Percentiles rank a stretch among this genome's conserved stretches.
Evolutionary conservation across 2,113 vertebrate species (phyloP).

Genomic region (Nipponia nippon): DNA sequence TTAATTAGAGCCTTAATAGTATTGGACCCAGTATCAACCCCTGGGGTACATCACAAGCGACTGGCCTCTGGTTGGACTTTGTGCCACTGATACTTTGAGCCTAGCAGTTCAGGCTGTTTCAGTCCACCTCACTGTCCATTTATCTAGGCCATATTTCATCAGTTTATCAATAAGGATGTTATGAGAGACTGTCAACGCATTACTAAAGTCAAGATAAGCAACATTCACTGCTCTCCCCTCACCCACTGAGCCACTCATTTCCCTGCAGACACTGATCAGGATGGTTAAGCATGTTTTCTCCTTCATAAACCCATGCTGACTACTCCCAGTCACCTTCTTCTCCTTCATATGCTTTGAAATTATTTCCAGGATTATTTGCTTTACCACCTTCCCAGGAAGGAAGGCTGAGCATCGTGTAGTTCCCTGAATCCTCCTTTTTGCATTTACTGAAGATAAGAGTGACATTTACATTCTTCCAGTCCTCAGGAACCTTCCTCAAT

Average conservation of each 20-base stretch:
- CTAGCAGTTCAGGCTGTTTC: not conserved
- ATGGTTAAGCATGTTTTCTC: not conserved
- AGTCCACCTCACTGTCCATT: not conserved
- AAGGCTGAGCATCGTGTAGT: not conserved
- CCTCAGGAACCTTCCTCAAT: not conserved
- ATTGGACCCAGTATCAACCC: not conserved
- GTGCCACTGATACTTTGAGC: not conserved
- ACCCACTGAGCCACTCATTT: not conserved
- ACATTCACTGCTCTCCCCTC: not conserved
- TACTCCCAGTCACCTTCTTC: not conserved
- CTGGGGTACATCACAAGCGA: not conserved
- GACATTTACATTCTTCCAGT: not conserved
- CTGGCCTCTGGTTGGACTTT: not conserved
- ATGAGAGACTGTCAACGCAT: not conserved
- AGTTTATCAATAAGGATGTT: not conserved
- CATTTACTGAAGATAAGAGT: not conserved
- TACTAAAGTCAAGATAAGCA: not conserved
- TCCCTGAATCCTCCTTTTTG: not conserved
- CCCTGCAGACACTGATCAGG: not conserved
- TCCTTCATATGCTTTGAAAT: not conserved
- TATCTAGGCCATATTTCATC: not conserved
- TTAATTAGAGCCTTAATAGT: not conserved
- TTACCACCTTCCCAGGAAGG: not conserved
- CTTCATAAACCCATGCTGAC: not conserved
- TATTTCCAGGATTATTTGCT: not conserved